These are phyloP conservation scores for Melitaea athalia DNA, from an alignment of 2,888 invertebrate species.

Conservation along the genomic window DNA sequence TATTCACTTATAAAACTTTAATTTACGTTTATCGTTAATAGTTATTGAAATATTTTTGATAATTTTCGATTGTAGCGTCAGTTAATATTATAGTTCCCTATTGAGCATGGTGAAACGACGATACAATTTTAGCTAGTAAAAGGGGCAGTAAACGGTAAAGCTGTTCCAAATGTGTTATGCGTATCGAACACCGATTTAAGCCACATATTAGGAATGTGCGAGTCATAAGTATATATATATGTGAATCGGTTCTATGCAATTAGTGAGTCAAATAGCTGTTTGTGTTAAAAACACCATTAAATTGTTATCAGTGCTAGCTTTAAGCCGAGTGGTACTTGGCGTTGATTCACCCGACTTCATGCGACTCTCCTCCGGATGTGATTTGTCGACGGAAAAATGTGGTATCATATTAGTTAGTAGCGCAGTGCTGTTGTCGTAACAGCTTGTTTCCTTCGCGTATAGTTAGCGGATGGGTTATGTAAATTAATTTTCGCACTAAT, in stretches of 20 bases:
- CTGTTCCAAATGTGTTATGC: constrained; percentile 43
- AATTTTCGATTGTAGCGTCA: constrained; percentile 30
- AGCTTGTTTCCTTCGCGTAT: constrained; percentile 73
- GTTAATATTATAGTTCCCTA: constrained; percentile 45
- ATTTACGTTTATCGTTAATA: neutral
- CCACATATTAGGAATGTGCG: constrained; percentile 32
- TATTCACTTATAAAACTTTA: constrained; percentile 1
- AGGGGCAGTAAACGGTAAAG: constrained; percentile 46
- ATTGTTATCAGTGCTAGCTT: constrained; percentile 61
- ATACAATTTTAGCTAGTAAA: constrained; percentile 53
- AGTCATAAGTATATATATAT: constrained; percentile 26
- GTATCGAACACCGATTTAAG: constrained; percentile 37
- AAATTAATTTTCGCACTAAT: constrained; percentile 40
- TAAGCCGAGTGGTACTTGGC: constrained; percentile 54
- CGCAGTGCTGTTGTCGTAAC: constrained; percentile 66
- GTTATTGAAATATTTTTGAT: neutral
- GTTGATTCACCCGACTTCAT: constrained; percentile 72
- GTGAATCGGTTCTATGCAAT: constrained; percentile 28
- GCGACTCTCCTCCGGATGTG: constrained; percentile 76
- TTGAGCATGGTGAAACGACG: constrained; percentile 48
- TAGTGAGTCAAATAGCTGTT: constrained; percentile 44
- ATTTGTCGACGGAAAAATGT: constrained; percentile 80
- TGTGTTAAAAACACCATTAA: constrained; percentile 53
- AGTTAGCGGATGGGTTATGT: constrained; percentile 52
- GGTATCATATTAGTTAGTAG: constrained; percentile 71